Percentiles rank a stretch among this genome's conserved stretches.
These are phyloP conservation scores for Poeciliopsis turrubarensis DNA, from an alignment of 2,113 vertebrate species.

Conservation along the genomic window DNA sequence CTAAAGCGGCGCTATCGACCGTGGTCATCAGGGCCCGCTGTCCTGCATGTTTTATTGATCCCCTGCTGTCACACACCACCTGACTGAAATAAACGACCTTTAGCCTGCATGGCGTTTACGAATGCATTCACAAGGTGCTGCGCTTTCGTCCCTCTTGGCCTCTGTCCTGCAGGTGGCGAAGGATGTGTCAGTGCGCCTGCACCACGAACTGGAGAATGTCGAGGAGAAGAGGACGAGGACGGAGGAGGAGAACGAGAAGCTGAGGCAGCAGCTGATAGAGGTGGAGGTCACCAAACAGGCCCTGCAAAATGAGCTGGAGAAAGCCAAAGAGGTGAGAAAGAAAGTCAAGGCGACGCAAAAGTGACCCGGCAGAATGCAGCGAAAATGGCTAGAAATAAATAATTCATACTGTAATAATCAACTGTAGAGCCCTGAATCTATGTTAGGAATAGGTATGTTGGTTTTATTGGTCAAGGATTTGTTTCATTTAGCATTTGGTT, in stretches of 20 bases:
- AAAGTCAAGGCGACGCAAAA: conserved; percentile 3
- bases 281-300: conserved; percentile 96
- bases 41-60: too few species aligned
- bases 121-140: background rate
- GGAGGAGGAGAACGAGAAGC: conserved; percentile 96
- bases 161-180: conserved; percentile 88
- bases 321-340: conserved; percentile 93
- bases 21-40: too few species aligned
- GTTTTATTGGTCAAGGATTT: too few species aligned
- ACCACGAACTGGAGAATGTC: conserved; percentile 96
- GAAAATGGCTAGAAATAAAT: background rate
- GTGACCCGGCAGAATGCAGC: background rate
- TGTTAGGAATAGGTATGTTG: too few species aligned
- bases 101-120: background rate
- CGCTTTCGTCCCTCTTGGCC: background rate
- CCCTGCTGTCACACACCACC: background rate
- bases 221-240: conserved; percentile 97
- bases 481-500: too few species aligned
- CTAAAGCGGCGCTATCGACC: too few species aligned
- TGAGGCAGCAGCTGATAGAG: conserved; percentile 95
- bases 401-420: too few species aligned
- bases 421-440: too few species aligned
- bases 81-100: too few species aligned
- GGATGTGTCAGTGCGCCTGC: conserved; percentile 96
- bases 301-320: conserved; percentile 94